phyloP scores from a whole-genome alignment of 2,113 vertebrate genomes.

The Peromyscus leucopus region DNA sequence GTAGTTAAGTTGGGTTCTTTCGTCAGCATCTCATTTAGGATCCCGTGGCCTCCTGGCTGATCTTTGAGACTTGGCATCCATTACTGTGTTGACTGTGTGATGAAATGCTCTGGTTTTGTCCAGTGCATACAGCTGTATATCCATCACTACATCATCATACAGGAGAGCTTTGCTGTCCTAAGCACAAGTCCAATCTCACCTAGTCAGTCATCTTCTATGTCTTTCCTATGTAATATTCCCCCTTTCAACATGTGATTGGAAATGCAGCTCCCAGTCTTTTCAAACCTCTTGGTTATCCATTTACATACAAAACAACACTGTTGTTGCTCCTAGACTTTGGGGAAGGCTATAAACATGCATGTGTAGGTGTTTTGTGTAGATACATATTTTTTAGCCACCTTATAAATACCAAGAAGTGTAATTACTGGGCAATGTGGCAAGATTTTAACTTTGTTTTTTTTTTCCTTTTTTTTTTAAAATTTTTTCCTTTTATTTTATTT shows the following conservation, averaged over 20 bases:
- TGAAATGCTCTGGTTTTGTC: conserved; percentile 16
- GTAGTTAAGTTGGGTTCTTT: not conserved
- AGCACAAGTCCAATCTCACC: not conserved
- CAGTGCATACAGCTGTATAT: not conserved
- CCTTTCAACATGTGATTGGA: not conserved
- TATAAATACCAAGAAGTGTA: not conserved
- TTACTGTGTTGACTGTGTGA: not conserved
- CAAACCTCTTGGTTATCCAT: not conserved
- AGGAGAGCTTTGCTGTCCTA: not conserved
- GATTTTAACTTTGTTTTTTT: not conserved
- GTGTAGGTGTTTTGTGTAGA: not conserved
- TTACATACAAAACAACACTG: not conserved
- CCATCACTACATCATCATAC: not conserved
- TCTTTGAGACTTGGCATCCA: not conserved
- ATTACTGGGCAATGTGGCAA: not conserved
- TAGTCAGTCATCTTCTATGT: not conserved
- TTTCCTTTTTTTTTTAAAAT: no score
- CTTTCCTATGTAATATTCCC: not conserved
- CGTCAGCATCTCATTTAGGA: not conserved
- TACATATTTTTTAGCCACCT: not conserved
- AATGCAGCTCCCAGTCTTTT: not conserved
- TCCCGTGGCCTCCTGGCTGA: not conserved
- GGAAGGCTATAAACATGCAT: not conserved
- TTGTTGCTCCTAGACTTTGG: not conserved
- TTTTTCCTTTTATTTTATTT: no score